Conservation (phyloP, 23 tunicate species). For the Styela clava region DNA sequence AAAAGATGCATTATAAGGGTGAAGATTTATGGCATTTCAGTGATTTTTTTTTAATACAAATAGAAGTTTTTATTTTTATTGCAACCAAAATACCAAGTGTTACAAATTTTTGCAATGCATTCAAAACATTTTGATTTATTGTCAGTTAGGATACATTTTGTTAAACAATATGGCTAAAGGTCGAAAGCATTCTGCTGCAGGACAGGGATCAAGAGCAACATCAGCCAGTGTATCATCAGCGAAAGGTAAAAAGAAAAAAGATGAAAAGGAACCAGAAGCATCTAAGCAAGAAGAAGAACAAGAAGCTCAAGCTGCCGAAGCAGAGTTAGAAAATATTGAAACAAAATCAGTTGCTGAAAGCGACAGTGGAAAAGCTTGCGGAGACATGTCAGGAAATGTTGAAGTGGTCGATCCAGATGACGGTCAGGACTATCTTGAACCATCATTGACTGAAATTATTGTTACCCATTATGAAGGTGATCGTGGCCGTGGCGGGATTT, state of each 20-base stretch:
- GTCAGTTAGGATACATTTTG: no score
- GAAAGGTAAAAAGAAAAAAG: slow-evolving; percentile 12
- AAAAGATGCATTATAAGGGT: no score
- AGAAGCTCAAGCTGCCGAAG: background rate
- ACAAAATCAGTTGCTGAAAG: slow-evolving; percentile 78
- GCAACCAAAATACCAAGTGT: no score
- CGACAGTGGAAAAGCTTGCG: slow-evolving; percentile 49
- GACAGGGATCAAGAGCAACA: slow-evolving; percentile 21
- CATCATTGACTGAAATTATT: slow-evolving; percentile 69
- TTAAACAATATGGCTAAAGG: no score
- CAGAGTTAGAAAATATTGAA: slow-evolving; percentile 40
- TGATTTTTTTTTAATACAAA: no score
- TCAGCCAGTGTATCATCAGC: slow-evolving; percentile 14
- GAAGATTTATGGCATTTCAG: no score
- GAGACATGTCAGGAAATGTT: slow-evolving; percentile 16
- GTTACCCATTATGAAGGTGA: slow-evolving; percentile 68
- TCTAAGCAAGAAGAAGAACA: slow-evolving; percentile 5
- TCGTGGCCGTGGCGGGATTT: slow-evolving; percentile 44
- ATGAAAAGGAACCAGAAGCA: background rate
- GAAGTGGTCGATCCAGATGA: slow-evolving; percentile 20
- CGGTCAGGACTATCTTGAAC: slow-evolving; percentile 49
- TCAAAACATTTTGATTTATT: no score
- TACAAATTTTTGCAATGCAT: no score
- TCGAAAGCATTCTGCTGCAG: slow-evolving; percentile 27
- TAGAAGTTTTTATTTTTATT: no score